Evolutionary conservation across 1,140 invertebrate genomes (phyloP), one percentile per base, ranked within the genome.

Genomic region (Cherax destructor): DNA sequence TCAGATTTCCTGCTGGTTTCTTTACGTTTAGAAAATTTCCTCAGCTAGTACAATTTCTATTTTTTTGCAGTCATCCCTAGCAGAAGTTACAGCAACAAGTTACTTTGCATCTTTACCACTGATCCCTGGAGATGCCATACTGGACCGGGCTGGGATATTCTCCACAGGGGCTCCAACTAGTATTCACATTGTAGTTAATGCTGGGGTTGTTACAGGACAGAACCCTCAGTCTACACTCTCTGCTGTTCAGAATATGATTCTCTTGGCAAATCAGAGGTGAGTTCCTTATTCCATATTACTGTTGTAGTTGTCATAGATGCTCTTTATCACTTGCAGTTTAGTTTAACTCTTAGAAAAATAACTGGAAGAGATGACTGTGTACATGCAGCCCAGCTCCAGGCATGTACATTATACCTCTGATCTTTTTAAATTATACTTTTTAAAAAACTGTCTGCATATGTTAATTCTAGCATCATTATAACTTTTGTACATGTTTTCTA

Each of bases 161-260:
- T 91, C 89, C 11, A 91, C 89, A n/a, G 89, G 89, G 50, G 89
- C 89, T 24, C 89, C 89, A 18, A 24, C 81, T 11, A 84, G 89
- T 78, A 77, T 91, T 50, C 89, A 91, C 59, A 84, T 91, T 52
- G 89, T 91, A 24, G 89, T 91, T 56, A 91, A 91, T 86, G 83
- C 83, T 52, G 89, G 89, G 9, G 89, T 91, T 30, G 89, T 91
- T 5, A 91, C 89, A 30, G 89, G 89, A 16, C 89, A 91, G 83
- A 91, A 91, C n/a, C 89, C 89, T 61, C 89, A 91, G 47, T 91
- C 89, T 24, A 91, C 89, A 18, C 89, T 91, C 30, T 79, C 89
- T 24, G 89, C 89, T 65, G 89, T 91, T 30, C 89, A 91, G 77
- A 91, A 91, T 47, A 91, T 91, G 89, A 91, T 91, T 21, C 89